Evolutionary conservation across 2,797 vertebrate genomes (phyloP).

Genomic region (Lemur catta): DNA sequence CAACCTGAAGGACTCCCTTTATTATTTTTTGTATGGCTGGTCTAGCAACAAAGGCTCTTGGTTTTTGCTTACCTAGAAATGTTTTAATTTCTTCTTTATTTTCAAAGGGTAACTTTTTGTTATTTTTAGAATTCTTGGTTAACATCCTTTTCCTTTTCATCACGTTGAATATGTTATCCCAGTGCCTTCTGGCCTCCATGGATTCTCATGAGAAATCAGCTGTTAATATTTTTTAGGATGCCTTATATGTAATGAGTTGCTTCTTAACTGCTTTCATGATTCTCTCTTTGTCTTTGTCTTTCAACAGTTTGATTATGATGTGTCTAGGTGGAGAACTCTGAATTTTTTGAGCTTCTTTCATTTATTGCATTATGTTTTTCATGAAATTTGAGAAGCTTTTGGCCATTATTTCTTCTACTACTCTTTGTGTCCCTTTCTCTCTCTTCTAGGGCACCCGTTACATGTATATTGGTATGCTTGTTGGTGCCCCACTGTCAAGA

Average conservation of each 20-base stretch:
- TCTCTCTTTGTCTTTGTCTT: background rate
- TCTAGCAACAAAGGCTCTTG: background rate
- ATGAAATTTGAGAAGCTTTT: background rate
- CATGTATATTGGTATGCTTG: background rate
- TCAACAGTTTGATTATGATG: background rate
- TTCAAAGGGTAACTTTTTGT: background rate
- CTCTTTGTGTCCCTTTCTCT: background rate
- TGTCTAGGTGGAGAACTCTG: background rate
- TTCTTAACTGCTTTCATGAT: background rate
- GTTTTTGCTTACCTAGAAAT: background rate
- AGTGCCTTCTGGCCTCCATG: background rate
- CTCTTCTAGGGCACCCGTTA: background rate
- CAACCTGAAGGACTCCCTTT: background rate
- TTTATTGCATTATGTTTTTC: background rate
- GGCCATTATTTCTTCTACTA: background rate
- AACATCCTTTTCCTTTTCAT: background rate
- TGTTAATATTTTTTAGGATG: background rate
- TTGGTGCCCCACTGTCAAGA: background rate
- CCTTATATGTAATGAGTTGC: background rate
- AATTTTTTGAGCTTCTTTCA: background rate
- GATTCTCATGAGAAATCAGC: background rate
- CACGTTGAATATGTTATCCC: background rate
- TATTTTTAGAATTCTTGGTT: background rate
- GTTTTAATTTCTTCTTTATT: background rate
- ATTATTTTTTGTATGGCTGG: background rate